Evolutionary conservation across 2,797 vertebrate species (phyloP), one percentile per base, ranked within the genome.

Genomic region (Tinamus major): DNA sequence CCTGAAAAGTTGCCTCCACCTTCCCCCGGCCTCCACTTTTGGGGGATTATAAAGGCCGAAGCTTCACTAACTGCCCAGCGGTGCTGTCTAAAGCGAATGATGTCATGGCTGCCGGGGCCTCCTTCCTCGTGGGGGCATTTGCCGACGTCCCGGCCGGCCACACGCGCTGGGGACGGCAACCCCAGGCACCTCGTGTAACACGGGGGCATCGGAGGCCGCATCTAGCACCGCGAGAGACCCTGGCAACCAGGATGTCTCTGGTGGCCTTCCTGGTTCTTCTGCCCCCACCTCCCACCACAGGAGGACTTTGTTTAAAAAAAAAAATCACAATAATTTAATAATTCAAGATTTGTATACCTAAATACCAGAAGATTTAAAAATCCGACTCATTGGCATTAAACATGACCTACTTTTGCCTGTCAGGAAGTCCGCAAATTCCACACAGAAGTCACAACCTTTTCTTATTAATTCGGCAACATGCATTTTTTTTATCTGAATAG

Each of bases 181-280:
- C 44, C 13, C 8, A 13, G 5, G 24, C 1, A 3, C 18, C 24
- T 2, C 4, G 0, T 33, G 35, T 26, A 21, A 64, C 12, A 67
- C 15, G 26, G n/a, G 70, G 8, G 2, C 1, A 46, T 41, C 1
- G 33, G 81, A 72, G 19, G 24, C 81, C 20, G 24, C 24, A 62
- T 1, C 6, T 27, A 13, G 31, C 2, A 74, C 1, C 2, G 10
- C 55, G 13, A n/a, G 8, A 46, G 13, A 71, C 13, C 10, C 79
- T 55, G 69, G 37, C 31, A 79, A 62, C 9, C 13, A 0, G 4
- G 20, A 48, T 0, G 6, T 39, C 65, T 59, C 42, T 71, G 42
- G 29, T 59, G 46, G 75, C 4, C 13, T 14, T 29, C 26, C 0
- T 17, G 15, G 31, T 31, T 81, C 6, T 75, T 56, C 53, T 35